Evolutionary conservation across 2,113 vertebrate species (phyloP).

Genomic region (Chlorocebus sabaeus): DNA sequence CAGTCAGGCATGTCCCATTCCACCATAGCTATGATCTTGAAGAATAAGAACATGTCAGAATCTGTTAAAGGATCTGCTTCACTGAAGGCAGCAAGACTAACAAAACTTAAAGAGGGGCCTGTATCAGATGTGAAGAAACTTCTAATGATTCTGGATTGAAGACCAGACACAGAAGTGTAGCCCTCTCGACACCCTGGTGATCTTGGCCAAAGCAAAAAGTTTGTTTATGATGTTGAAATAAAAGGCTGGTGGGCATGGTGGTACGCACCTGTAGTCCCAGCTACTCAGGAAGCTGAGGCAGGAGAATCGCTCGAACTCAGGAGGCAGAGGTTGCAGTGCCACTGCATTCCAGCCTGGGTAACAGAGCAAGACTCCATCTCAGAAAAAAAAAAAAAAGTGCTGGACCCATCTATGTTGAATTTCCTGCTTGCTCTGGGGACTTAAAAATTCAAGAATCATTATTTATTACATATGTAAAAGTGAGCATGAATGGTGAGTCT

Average conservation of each 20-base stretch:
- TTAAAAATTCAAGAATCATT: background rate
- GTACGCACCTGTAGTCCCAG: no score
- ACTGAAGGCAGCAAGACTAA: background rate
- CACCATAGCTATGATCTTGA: background rate
- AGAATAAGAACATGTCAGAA: background rate
- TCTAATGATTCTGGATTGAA: background rate
- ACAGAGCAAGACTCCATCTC: no score
- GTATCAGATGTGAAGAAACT: background rate
- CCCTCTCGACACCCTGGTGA: background rate
- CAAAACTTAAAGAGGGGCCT: background rate
- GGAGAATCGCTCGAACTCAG: no score
- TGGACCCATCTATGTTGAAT: background rate
- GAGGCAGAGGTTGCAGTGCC: no score
- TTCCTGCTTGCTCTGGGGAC: background rate
- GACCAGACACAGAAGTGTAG: background rate
- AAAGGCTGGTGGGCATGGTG: background rate
- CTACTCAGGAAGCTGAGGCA: no score
- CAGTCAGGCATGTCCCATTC: background rate
- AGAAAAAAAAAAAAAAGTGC: no score
- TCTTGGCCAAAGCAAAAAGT: background rate
- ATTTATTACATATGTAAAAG: background rate
- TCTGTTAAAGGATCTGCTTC: background rate
- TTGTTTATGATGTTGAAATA: background rate
- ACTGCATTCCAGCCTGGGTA: no score
- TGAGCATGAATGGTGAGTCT: background rate